Conservation (phyloP, 2,113 vertebrate genomes). For the Macquaria ambigua region DNA sequence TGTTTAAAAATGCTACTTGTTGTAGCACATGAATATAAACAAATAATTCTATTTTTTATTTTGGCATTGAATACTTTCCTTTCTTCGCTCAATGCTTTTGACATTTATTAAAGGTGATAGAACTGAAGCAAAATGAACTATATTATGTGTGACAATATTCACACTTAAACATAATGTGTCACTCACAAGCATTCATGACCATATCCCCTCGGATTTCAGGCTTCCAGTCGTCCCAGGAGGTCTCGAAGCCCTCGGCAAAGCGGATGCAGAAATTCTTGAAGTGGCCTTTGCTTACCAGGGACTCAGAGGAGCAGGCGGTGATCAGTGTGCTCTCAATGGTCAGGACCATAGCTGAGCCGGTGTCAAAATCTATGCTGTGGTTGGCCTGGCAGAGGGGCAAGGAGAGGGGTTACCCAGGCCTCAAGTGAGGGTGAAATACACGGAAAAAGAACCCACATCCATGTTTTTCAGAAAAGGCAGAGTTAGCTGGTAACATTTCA, state of each 20-base stretch:
- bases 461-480: slow-evolving; percentile 31
- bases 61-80: background rate
- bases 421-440: background rate
- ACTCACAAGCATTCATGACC: slow-evolving; percentile 99
- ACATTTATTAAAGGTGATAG: background rate
- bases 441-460: slow-evolving; percentile 34
- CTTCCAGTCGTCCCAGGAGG: slow-evolving; percentile 99
- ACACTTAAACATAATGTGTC: background rate
- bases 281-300: slow-evolving; percentile 98
- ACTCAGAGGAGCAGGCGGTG: slow-evolving; percentile 98
- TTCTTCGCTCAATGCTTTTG: background rate
- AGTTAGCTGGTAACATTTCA: slow-evolving; percentile 57
- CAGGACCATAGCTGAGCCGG: slow-evolving; percentile 96
- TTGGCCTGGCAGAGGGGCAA: slow-evolving; percentile 86
- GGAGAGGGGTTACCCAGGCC: slow-evolving; percentile 29
- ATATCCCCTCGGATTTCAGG: slow-evolving; percentile 93
- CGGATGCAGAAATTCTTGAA: slow-evolving; percentile 99
- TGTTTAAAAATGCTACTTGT: background rate
- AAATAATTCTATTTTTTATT: background rate
- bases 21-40: background rate
- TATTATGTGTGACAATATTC: background rate
- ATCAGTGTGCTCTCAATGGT: slow-evolving; percentile 99
- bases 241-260: slow-evolving; percentile 98
- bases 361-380: slow-evolving; percentile 94
- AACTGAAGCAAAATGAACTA: background rate